Conservation (phyloP, 2,888 invertebrate species). For the Deroplatys truncata region DNA sequence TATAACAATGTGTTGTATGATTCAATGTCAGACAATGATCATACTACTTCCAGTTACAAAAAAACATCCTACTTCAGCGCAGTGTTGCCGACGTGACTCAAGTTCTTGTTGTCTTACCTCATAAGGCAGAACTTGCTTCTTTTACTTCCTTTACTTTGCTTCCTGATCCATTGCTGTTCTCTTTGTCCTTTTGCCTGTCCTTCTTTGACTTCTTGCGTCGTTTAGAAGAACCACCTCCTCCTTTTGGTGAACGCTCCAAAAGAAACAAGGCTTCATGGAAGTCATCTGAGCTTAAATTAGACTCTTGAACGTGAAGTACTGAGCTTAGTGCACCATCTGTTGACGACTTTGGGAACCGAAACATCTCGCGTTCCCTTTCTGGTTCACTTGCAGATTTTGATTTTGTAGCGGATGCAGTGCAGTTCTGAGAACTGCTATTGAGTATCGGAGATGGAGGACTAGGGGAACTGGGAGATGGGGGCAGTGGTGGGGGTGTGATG, state of each 20-base stretch:
- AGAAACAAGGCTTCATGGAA: constrained; percentile 56
- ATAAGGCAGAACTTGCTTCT: constrained; percentile 49
- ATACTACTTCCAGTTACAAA: too few relatives aligned
- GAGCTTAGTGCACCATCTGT: constrained; percentile 56
- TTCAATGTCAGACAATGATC: too few relatives aligned
- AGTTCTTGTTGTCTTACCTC: constrained; percentile 31
- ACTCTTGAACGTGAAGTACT: constrained; percentile 54
- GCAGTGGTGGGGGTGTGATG: constrained; percentile 43
- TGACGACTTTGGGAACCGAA: constrained; percentile 53
- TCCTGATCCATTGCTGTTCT: constrained; percentile 34
- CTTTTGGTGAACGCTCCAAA: constrained; percentile 51
- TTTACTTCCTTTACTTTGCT: constrained; percentile 26
- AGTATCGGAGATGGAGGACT: constrained; percentile 25
- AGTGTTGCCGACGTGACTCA: too few relatives aligned
- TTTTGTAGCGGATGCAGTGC: constrained; percentile 37
- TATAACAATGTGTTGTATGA: too few relatives aligned
- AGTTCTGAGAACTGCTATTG: constrained; percentile 32
- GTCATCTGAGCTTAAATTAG: constrained; percentile 54
- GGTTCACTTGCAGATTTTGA: constrained; percentile 52
- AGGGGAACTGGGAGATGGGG: constrained; percentile 32
- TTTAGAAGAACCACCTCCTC: constrained; percentile 45
- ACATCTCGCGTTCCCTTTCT: constrained; percentile 51
- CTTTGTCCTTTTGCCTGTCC: constrained; percentile 42
- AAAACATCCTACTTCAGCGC: too few relatives aligned
- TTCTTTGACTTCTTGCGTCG: constrained; percentile 48